A percentile compares a stretch with the other conserved stretches of the same genome.
Conservation (phyloP, 2,888 invertebrate genomes). For the Malacosoma neustria region DNA sequence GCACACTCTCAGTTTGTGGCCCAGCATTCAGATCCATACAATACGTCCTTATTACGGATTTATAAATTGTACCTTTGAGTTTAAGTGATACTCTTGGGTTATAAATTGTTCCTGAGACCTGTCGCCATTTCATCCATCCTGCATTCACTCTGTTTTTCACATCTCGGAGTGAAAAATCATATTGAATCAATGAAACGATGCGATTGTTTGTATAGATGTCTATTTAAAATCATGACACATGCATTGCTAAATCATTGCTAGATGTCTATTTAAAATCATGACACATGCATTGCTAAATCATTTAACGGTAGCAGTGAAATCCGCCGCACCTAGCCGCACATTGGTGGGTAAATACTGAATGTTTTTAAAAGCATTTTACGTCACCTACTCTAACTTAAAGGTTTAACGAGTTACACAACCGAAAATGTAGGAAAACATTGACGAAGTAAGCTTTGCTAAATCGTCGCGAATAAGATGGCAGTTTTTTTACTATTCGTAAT, state of each 20-base stretch:
- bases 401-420: slow-evolving; percentile 15
- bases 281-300: slow-evolving; percentile 14
- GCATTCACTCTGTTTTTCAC: too few species aligned
- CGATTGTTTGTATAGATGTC: background rate
- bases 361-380: slow-evolving; percentile 24
- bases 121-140: too few species aligned
- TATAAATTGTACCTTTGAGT: too few species aligned
- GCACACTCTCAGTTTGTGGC: too few species aligned
- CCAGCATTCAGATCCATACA: too few species aligned
- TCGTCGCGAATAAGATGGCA: background rate
- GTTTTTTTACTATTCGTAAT: too few species aligned
- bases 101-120: too few species aligned
- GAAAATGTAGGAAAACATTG: slow-evolving; percentile 2
- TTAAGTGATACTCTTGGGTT: too few species aligned
- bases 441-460: background rate
- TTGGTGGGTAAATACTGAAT: slow-evolving; percentile 24
- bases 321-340: slow-evolving; percentile 16
- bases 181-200: background rate
- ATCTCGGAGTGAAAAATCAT: too few species aligned
- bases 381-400: slow-evolving; percentile 21
- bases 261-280: slow-evolving; percentile 2
- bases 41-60: too few species aligned
- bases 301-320: slow-evolving; percentile 20
- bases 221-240: background rate
- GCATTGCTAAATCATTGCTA: slow-evolving; percentile 18